Percentiles rank a stretch among this genome's conserved stretches.
Conservation (phyloP, 2,113 vertebrate species). For the Agapornis roseicollis region DNA sequence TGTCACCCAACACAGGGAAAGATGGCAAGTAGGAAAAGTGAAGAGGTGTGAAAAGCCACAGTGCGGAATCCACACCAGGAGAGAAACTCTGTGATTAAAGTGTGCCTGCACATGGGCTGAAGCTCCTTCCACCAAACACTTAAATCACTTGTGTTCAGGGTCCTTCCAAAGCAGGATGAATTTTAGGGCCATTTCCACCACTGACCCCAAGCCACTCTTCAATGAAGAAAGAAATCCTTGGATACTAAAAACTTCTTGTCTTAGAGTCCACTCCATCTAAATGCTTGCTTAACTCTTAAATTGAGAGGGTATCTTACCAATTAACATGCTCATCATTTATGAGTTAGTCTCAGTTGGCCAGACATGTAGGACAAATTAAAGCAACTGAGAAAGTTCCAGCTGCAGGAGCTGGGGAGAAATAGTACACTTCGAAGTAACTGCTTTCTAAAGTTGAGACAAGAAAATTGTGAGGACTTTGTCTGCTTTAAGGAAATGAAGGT, state of each 20-base stretch:
- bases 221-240: neutral
- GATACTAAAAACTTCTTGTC: neutral
- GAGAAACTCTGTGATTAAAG: neutral
- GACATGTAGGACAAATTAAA: neutral
- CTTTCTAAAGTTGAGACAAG: neutral
- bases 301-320: neutral
- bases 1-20: neutral
- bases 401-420: neutral
- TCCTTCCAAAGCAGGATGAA: neutral
- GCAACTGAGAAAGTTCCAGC: neutral
- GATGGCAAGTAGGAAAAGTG: neutral
- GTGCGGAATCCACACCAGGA: neutral
- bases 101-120: accelerated
- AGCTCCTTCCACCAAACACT: neutral
- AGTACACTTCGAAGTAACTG: neutral
- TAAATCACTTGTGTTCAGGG: neutral
- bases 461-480: neutral
- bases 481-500: constrained; percentile 2
- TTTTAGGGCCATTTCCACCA: neutral
- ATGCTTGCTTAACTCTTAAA: neutral
- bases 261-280: neutral
- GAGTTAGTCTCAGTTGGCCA: neutral
- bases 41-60: neutral
- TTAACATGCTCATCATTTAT: neutral
- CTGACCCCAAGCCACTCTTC: neutral